These are phyloP conservation scores for Poecile montanus DNA, from an alignment of 2,797 vertebrate genomes.

Conservation along the genomic window DNA sequence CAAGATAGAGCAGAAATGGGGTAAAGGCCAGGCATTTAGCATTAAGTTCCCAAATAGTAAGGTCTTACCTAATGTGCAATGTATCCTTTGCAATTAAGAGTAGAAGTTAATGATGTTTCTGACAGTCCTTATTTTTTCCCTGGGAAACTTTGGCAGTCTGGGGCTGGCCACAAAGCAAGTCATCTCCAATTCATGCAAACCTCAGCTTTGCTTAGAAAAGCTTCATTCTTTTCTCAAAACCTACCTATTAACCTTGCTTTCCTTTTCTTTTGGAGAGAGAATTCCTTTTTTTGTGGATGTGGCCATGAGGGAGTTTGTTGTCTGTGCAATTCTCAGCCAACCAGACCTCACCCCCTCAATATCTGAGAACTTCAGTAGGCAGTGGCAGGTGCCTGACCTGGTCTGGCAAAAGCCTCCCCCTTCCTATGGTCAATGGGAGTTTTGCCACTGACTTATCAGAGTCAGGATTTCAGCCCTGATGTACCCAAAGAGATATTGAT, in stretches of 20 bases:
- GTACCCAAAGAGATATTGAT: not conserved
- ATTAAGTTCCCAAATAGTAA: slow-evolving; percentile 19
- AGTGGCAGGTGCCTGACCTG: not conserved
- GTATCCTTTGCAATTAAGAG: slow-evolving; percentile 24
- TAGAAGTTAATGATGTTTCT: slow-evolving; percentile 53
- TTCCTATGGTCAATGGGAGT: not conserved
- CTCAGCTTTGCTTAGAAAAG: not conserved
- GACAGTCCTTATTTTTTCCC: slow-evolving; percentile 9
- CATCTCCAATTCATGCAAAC: not conserved
- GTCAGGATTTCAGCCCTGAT: not conserved
- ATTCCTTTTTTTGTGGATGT: not conserved
- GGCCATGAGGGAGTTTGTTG: not conserved
- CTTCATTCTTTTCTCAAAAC: not conserved
- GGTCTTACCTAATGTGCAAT: not conserved
- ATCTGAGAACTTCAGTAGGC: not conserved
- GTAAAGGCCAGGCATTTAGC: slow-evolving; percentile 12
- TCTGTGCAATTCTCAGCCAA: not conserved
- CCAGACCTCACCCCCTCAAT: accelerated
- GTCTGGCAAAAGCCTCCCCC: not conserved
- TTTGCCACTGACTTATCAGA: not conserved
- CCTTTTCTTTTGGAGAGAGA: no score
- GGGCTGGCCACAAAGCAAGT: not conserved
- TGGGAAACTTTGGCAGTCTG: not conserved
- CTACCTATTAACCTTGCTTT: not conserved
- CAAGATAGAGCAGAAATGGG: not conserved